Conservation (phyloP, 2,888 invertebrate species). For the Tenthredo distinguenda region DNA sequence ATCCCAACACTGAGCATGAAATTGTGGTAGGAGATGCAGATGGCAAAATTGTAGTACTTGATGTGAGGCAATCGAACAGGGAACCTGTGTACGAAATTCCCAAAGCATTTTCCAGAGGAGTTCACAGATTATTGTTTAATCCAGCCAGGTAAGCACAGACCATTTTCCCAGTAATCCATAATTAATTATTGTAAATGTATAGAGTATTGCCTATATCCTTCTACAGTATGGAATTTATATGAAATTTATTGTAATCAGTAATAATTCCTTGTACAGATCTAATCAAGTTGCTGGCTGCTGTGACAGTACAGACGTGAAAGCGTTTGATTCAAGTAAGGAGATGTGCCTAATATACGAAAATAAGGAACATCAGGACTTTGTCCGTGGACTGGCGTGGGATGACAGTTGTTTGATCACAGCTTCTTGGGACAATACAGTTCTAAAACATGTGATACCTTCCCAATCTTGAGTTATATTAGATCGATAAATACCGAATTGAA, state of each 20-base stretch:
- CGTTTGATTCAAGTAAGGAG: conserved; percentile 75
- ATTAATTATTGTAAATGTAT: conserved; percentile 35
- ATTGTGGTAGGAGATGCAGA: conserved; percentile 79
- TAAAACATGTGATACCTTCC: conserved; percentile 70
- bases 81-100: conserved; percentile 71
- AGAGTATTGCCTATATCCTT: conserved; percentile 33
- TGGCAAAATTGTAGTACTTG: conserved; percentile 80
- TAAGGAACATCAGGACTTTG: conserved; percentile 79
- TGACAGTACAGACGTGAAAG: conserved; percentile 77
- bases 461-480: conserved; percentile 54
- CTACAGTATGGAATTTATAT: neutral
- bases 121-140: conserved; percentile 77
- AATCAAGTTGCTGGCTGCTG: conserved; percentile 79
- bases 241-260: conserved; percentile 17
- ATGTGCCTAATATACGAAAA: conserved; percentile 76
- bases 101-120: conserved; percentile 70
- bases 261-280: conserved; percentile 63
- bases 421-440: conserved; percentile 81
- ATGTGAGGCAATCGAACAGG: conserved; percentile 78
- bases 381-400: conserved; percentile 81
- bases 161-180: neutral
- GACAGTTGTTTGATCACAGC: conserved; percentile 80
- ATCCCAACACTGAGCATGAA: conserved; percentile 75
- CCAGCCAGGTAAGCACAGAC: conserved; percentile 63
- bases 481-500: conserved; percentile 45